Evolutionary conservation across 1,140 invertebrate genomes (phyloP).

Genomic region (Bursaphelenchus mucronatus): DNA sequence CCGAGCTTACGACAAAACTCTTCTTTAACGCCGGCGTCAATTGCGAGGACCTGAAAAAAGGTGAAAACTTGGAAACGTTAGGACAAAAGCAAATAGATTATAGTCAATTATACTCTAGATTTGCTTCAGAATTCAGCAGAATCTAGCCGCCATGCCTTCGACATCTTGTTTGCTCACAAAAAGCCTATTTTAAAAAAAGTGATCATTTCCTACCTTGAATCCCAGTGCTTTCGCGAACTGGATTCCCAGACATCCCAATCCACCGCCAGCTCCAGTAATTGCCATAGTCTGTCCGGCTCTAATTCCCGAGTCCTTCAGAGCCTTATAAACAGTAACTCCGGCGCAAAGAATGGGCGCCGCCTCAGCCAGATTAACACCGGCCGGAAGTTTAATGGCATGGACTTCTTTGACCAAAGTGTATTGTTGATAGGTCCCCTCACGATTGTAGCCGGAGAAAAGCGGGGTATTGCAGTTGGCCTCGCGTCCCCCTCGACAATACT

Average conservation of each 20-base stretch:
- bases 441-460: slow-evolving; percentile 2
- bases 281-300: slow-evolving; percentile 30
- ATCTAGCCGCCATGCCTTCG: no score
- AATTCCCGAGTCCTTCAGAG: slow-evolving; percentile 25
- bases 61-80: no score
- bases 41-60: slow-evolving; percentile 15
- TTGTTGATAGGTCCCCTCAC: slow-evolving; percentile 7
- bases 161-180: no score
- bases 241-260: slow-evolving; percentile 26
- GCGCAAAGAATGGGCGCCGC: slow-evolving; percentile 17
- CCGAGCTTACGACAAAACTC: slow-evolving; percentile 26
- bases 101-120: no score
- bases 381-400: slow-evolving; percentile 6
- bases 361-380: neutral
- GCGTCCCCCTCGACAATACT: slow-evolving; percentile 1
- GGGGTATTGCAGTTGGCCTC: slow-evolving; percentile 1
- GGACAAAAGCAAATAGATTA: no score
- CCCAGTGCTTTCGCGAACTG: slow-evolving; percentile 36
- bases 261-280: slow-evolving; percentile 30
- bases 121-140: no score
- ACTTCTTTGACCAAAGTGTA: neutral
- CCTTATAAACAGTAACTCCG: slow-evolving; percentile 29
- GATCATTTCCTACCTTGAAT: neutral
- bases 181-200: no score
- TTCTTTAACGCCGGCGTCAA: slow-evolving; percentile 25